phyloP scores from a whole-genome alignment of 1,140 invertebrate genomes.

The Ceratosolen fusciceps region DNA sequence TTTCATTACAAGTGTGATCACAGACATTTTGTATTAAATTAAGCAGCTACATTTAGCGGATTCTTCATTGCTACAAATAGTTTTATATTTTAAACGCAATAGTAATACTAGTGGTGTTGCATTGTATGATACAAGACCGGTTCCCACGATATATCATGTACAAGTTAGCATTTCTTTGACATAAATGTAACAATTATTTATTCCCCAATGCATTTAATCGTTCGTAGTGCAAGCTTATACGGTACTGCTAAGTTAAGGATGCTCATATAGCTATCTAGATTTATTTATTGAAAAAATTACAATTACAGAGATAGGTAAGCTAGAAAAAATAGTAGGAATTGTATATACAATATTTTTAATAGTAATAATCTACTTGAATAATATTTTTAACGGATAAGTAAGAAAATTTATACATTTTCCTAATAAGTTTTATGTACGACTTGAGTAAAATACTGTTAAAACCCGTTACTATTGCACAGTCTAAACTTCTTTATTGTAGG shows the following conservation, averaged over 20 bases:
- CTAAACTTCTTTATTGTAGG: background rate
- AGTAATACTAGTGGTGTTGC: background rate
- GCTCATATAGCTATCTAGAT: background rate
- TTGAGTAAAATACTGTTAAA: constrained; percentile 4
- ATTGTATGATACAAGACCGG: constrained; percentile 37
- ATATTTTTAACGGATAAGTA: no score
- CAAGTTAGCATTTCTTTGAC: background rate
- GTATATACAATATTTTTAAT: constrained; percentile 30
- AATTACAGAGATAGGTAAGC: background rate
- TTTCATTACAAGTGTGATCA: constrained; percentile 28
- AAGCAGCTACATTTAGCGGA: constrained; percentile 12
- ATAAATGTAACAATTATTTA: constrained; percentile 12
- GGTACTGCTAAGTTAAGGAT: background rate
- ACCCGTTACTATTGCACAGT: constrained; percentile 8
- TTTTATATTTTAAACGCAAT: constrained; percentile 33
- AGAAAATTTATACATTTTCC: no score
- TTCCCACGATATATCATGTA: constrained; percentile 15
- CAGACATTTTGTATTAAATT: constrained; percentile 39
- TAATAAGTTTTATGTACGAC: background rate
- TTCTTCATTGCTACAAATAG: background rate
- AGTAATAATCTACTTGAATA: background rate
- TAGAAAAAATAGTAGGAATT: constrained; percentile 13
- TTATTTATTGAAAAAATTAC: background rate
- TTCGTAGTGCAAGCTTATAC: background rate
- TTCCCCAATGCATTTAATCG: background rate